These are phyloP conservation scores for Psittacula echo DNA, from an alignment of 2,797 vertebrate species.

Conservation along the genomic window DNA sequence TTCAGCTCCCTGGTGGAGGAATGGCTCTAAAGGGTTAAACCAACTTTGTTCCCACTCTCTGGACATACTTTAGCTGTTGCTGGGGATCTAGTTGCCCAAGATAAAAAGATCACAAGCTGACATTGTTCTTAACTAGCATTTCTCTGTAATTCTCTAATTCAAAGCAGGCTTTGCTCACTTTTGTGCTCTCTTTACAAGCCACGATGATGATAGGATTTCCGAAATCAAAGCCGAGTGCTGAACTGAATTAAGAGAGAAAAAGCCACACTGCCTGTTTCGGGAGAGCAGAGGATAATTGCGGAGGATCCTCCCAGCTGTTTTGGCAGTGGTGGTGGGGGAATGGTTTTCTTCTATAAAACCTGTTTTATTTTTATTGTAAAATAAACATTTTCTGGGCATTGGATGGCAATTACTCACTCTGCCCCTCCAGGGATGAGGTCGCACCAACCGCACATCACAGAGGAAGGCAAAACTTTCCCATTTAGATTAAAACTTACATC, in stretches of 20 bases:
- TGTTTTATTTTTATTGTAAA: slow-evolving; percentile 60
- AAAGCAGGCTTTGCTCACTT: slow-evolving; percentile 73
- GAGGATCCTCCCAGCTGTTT: slow-evolving; percentile 28
- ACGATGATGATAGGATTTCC: slow-evolving; percentile 67
- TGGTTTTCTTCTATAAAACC: slow-evolving; percentile 55
- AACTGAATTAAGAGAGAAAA: slow-evolving; percentile 68
- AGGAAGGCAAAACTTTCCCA: slow-evolving; percentile 47
- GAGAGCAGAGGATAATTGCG: slow-evolving; percentile 35
- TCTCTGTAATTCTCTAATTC: slow-evolving; percentile 66
- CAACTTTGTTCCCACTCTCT: slow-evolving; percentile 16
- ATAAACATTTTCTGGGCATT: slow-evolving; percentile 58
- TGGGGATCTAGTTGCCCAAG: slow-evolving; percentile 6
- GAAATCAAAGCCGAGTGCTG: slow-evolving; percentile 70
- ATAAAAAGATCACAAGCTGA: slow-evolving; percentile 63
- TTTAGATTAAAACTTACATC: slow-evolving; percentile 54
- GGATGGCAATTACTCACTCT: slow-evolving; percentile 18
- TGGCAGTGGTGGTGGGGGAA: slow-evolving; percentile 13
- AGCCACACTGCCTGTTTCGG: neutral
- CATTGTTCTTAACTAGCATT: slow-evolving; percentile 60
- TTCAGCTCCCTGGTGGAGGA: neutral
- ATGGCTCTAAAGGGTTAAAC: neutral
- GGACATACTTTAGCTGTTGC: neutral
- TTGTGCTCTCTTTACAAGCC: slow-evolving; percentile 57
- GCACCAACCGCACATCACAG: neutral
- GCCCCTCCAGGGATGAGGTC: slow-evolving; percentile 6